These are phyloP conservation scores for Balaeniceps rex DNA, from an alignment of 2,113 vertebrate species.

Conservation along the genomic window DNA sequence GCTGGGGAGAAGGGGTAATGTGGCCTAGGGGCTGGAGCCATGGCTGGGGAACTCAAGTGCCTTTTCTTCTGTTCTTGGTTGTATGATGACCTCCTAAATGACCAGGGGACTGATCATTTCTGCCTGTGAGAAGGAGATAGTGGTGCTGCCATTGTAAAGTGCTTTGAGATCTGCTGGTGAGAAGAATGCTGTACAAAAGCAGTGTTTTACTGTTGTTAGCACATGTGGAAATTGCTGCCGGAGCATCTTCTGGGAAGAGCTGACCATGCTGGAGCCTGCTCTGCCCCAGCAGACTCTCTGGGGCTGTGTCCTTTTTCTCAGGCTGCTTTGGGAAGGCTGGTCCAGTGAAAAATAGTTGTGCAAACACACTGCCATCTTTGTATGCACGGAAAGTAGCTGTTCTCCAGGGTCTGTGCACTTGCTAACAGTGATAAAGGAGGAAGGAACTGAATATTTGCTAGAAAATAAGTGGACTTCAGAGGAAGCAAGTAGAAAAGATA, in stretches of 20 bases:
- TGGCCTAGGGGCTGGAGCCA: not conserved
- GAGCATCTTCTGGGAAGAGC: not conserved
- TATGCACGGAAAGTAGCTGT: not conserved
- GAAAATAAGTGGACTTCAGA: not conserved
- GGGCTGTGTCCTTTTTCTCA: not conserved
- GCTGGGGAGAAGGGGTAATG: not conserved
- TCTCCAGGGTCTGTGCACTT: not conserved
- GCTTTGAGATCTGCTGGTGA: not conserved
- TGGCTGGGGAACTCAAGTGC: not conserved
- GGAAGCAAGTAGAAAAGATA: not conserved
- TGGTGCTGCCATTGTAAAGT: not conserved
- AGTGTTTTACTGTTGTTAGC: not conserved
- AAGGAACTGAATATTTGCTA: not conserved
- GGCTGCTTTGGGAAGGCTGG: not conserved
- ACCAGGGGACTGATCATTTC: not conserved
- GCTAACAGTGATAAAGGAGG: not conserved
- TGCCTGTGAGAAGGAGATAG: not conserved
- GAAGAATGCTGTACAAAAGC: not conserved
- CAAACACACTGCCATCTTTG: not conserved
- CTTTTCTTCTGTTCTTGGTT: not conserved
- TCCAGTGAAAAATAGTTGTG: not conserved
- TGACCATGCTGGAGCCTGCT: not conserved
- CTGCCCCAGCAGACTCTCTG: not conserved
- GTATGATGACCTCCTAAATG: not conserved
- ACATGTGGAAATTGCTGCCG: not conserved